Base-by-base conservation (phyloP, 2,888 invertebrate species). In the Volucella zonaria region DNA sequence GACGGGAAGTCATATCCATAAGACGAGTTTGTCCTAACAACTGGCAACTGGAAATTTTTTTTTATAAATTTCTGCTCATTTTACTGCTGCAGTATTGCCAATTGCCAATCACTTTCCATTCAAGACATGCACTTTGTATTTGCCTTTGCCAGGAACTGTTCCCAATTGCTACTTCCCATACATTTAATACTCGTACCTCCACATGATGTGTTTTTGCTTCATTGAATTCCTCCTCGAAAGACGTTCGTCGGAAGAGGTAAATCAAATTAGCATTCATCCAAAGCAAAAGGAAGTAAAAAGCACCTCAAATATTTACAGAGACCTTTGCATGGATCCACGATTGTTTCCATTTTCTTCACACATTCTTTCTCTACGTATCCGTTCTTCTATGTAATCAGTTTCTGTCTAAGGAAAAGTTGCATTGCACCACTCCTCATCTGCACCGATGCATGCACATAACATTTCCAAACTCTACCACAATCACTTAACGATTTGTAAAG, bases 291-390 rank as follows among this genome's bases (percentile, higher is more conserved):
- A 49, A 42, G 31, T 14, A 54, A 61, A 54, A 64, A 47, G 15
- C 8, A 64, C 43, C 73, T 47, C 42, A 54, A 78, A 78, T 77
- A 59, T 78, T 77, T 79, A 74, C 79, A 64, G 61, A 71, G 12
- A 14, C 51, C 70, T 79, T 83, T 83, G 64, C 64, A 75, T 71
- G 75, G 54, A 67, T 54, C 75, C 75, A 54, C 70, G 74, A 83
- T 75, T 83, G 83, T 75, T 70, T 83, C 70, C 75, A 83, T 83
- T 83, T 83, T 79, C 75, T 64, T 70, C 45, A 66, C 49, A 75
- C 75, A 83, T 77, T 71, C 54, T 66, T 59, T 51, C 15, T 70
- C 71, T 66, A 82, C 74, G 79, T 70, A 75, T 56, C 49, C 15
- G 58, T 54, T 47, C 54, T 79, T 70, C 71, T 56, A 64, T 78